Evolutionary conservation across 2,888 invertebrate species (phyloP), one percentile per base, ranked within the genome.

Genomic region (Neuroscelio doddi): DNA sequence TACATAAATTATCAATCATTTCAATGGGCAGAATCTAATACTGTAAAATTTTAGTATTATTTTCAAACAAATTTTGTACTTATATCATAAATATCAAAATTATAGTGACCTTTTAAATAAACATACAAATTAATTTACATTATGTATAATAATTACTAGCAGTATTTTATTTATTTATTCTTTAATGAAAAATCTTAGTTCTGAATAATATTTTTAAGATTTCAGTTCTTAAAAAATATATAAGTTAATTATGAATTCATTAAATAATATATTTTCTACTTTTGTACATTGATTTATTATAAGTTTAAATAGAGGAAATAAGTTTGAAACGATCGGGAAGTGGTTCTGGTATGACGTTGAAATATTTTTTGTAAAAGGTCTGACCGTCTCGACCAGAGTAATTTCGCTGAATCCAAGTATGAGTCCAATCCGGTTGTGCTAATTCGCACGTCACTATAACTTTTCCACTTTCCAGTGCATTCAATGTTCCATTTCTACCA

Each of bases 391-490:
- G 86, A 0, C 90, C 90, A 0, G 85, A 86, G 81, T 93, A 91
- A 76, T 89, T 83, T 64, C 88, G 84, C 76, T 89, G 87, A 24
- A 94, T 87, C 92, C 94, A 93, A 0, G 88, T 87, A 76, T 93
- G 93, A 10, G 91, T 88, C 90, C 93, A 94, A 74, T 93, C 89
- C 0, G 92, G 92, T 61, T 94, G 90, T 51, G 92, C 87, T 76
- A 91, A 89, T 79, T 97, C 97, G 85, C 93, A 93, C 0, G 95
- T 93, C 0, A 96, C 87, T 10, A 91, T 84, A 0, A 97, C 95
- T 78, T 86, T 89, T 0, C 97, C 97, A 30, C 91, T 86, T 74
- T 91, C 90, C 80, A 94, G 86, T 0, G 97, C 95, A 85, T 89
- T 93, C 1, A 97, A 82, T 0, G 93, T 93, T 0, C 92, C 92